phyloP scores from a whole-genome alignment of 2,113 vertebrate species.

The Chlamydotis undulata region DNA sequence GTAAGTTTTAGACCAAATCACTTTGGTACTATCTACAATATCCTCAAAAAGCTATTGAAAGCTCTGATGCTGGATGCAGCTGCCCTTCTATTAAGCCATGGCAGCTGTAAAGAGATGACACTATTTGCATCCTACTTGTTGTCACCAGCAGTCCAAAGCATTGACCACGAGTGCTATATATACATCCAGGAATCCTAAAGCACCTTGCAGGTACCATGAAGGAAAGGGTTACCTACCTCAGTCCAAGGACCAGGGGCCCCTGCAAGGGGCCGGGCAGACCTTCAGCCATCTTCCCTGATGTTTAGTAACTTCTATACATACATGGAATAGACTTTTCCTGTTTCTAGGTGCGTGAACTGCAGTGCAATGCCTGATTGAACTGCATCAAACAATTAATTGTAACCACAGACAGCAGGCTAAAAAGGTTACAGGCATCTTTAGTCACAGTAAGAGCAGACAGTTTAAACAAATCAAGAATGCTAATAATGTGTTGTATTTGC shows the following conservation, averaged over 20 bases:
- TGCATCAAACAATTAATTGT: background rate
- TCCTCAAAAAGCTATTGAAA: background rate
- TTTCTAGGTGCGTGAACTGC: background rate
- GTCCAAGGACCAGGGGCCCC: background rate
- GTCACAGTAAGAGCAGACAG: background rate
- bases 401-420: background rate
- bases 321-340: background rate
- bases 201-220: background rate
- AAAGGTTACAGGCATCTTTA: background rate
- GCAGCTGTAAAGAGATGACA: background rate
- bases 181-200: background rate
- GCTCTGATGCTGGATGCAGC: background rate
- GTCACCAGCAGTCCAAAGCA: background rate
- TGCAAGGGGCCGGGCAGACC: background rate
- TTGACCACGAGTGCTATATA: accelerated
- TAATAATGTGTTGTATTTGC: background rate
- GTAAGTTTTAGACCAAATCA: background rate
- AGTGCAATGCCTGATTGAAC: background rate
- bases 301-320: background rate
- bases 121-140: background rate
- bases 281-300: background rate
- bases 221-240: background rate
- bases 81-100: background rate
- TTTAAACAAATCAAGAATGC: background rate
- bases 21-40: background rate